Conservation (phyloP, 2,888 invertebrate species). For the Thalpophila matura region DNA sequence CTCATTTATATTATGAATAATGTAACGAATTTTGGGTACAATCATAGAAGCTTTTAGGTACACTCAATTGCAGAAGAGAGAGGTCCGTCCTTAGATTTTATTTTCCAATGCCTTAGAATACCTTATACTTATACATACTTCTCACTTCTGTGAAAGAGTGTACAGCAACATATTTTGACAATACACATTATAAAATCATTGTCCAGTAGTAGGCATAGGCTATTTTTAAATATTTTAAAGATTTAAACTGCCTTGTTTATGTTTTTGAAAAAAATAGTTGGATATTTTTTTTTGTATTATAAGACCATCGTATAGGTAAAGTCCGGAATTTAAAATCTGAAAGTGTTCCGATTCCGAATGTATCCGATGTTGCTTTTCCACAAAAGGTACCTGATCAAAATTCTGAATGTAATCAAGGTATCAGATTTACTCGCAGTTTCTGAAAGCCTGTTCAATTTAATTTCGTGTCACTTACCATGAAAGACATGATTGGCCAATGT, state of each 20-base stretch:
- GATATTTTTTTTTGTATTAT: too few species aligned
- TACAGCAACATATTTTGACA: slow-evolving; percentile 35
- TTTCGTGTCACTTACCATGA: too few species aligned
- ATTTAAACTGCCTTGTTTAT: neutral
- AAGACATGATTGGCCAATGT: too few species aligned
- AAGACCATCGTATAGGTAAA: neutral
- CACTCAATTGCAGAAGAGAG: slow-evolving; percentile 30
- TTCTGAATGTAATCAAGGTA: neutral
- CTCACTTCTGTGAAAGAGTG: slow-evolving; percentile 25
- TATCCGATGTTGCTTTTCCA: neutral
- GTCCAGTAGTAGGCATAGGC: slow-evolving; percentile 19
- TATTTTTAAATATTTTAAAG: slow-evolving; percentile 1
- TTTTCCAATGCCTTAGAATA: neutral
- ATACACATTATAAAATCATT: slow-evolving; percentile 28
- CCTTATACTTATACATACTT: neutral
- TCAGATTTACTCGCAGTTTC: too few species aligned
- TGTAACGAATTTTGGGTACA: slow-evolving; percentile 42
- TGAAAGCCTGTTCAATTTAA: too few species aligned
- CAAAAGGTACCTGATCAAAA: neutral
- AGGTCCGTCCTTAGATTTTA: neutral
- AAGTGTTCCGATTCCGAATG: neutral
- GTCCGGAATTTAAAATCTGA: neutral
- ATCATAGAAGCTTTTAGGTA: slow-evolving; percentile 36
- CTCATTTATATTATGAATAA: slow-evolving; percentile 21
- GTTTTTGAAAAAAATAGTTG: slow-evolving; percentile 1